Percentiles rank a stretch among this genome's conserved stretches.
phyloP scores from a whole-genome alignment of 2,888 invertebrate genomes.

The Platypus cylindrus region DNA sequence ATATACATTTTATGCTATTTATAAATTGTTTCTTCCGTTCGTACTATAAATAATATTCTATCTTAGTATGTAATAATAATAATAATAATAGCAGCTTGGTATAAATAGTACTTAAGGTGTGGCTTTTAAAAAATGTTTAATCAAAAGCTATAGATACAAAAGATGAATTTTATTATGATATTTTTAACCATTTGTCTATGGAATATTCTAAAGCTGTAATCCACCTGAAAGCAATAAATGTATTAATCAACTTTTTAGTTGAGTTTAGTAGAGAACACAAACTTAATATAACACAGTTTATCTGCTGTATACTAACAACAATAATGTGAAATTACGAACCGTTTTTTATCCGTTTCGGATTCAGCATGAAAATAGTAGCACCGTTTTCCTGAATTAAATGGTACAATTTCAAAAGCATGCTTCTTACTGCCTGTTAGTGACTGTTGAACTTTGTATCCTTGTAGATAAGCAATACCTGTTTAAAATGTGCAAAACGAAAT shows the following conservation, averaged over 20 bases:
- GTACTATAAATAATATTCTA: no score
- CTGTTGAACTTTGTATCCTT: constrained; percentile 85
- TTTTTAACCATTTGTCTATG: constrained; percentile 85
- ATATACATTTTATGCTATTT: no score
- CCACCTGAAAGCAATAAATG: constrained; percentile 55
- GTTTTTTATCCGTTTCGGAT: constrained; percentile 87
- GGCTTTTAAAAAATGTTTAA: no score
- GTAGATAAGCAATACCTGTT: constrained; percentile 81
- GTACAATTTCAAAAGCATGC: constrained; percentile 82
- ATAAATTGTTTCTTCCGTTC: no score
- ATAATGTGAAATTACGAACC: constrained; percentile 41
- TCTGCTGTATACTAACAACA: background rate
- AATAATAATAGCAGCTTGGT: no score
- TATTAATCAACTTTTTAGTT: constrained; percentile 1
- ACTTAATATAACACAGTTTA: background rate
- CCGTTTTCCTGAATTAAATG: constrained; percentile 74
- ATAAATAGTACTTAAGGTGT: no score
- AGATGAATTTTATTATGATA: no score
- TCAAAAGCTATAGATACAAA: no score
- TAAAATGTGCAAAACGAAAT: background rate
- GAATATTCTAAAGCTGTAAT: constrained; percentile 88
- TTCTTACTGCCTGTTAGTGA: constrained; percentile 77
- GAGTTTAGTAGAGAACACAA: background rate
- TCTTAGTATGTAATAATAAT: no score
- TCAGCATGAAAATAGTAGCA: constrained; percentile 89